A percentile compares a stretch with the other conserved stretches of the same genome.
Conservation (phyloP, 2,888 invertebrate genomes). For the Leucophenga montana region DNA sequence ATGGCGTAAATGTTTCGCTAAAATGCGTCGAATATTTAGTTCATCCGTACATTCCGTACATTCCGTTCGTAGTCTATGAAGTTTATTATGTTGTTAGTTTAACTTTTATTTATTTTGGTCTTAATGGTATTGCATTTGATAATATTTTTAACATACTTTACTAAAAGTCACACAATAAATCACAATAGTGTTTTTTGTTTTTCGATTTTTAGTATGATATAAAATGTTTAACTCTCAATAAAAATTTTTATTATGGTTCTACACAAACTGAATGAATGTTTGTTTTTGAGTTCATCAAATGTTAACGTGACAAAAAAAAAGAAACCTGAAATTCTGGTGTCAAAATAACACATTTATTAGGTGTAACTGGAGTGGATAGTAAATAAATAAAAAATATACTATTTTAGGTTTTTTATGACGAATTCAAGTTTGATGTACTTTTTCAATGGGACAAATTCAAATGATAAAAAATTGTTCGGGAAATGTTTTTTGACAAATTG, state of each 20-base stretch:
- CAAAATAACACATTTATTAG: no score
- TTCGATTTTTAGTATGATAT: neutral
- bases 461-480: neutral
- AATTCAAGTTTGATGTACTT: neutral
- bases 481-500: neutral
- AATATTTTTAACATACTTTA: constrained; percentile 1
- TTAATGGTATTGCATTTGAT: no score
- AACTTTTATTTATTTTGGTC: neutral
- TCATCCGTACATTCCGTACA: neutral
- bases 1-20: neutral
- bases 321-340: no score
- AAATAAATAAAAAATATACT: no score
- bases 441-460: neutral
- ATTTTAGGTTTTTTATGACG: neutral
- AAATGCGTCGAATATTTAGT: constrained; percentile 13
- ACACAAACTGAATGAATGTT: neutral
- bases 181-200: constrained; percentile 29
- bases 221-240: constrained; percentile 4
- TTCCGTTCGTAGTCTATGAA: constrained; percentile 7
- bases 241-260: neutral
- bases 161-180: neutral
- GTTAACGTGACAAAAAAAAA: no score
- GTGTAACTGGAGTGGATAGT: no score
- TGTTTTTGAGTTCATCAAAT: neutral
- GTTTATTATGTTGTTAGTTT: neutral